These are phyloP conservation scores for Lontra canadensis DNA, from an alignment of 2,113 vertebrate genomes.

Conservation along the genomic window DNA sequence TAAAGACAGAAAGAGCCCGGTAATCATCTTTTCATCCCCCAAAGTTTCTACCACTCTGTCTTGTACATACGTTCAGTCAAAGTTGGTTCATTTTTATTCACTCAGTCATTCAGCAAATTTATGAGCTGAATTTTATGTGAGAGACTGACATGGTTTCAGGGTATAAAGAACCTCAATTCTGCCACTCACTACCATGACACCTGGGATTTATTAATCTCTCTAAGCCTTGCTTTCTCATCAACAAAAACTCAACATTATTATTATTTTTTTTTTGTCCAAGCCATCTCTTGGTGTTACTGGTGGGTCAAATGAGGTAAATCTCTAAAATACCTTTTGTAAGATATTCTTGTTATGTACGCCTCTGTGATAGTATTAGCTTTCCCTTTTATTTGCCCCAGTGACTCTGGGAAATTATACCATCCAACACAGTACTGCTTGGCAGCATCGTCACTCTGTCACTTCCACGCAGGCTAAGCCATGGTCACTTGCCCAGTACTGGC, in stretches of 20 bases:
- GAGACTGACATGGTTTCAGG: conserved; percentile 1
- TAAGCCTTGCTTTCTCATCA: neutral
- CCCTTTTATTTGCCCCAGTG: conserved; percentile 26
- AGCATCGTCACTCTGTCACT: neutral
- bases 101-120: neutral
- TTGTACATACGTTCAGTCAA: neutral
- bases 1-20: neutral
- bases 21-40: neutral
- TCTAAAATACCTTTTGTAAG: conserved; percentile 9
- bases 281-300: neutral
- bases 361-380: conserved; percentile 35
- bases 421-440: neutral
- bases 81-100: neutral
- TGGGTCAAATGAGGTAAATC: conserved; percentile 3
- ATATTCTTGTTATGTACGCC: neutral
- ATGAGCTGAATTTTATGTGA: neutral
- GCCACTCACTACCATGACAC: neutral
- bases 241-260: neutral
- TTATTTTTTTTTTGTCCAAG: neutral
- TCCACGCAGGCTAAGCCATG: neutral
- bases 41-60: neutral
- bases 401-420: conserved; percentile 39
- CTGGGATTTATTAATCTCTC: neutral
- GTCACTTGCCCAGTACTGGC: neutral
- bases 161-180: neutral